Conservation (phyloP, 2,888 invertebrate species). For the Tetrapedia diversipes region DNA sequence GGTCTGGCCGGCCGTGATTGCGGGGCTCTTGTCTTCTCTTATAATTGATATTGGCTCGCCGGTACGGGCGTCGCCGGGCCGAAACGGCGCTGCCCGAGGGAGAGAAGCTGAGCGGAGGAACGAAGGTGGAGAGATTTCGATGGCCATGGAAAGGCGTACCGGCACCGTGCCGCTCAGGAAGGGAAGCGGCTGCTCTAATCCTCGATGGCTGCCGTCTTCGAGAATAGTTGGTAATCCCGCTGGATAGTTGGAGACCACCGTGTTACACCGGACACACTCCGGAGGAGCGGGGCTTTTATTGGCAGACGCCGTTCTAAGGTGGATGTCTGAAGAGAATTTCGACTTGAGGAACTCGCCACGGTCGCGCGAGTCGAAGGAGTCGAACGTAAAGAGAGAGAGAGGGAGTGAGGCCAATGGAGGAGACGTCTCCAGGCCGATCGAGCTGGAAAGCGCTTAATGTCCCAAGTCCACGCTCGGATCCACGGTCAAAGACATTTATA, state of each 20-base stretch:
- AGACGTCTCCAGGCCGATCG: slow-evolving; percentile 48
- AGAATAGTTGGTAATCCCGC: slow-evolving; percentile 82
- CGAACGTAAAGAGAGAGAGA: too few relatives aligned
- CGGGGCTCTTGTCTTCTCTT: slow-evolving; percentile 81
- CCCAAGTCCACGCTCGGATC: slow-evolving; percentile 66
- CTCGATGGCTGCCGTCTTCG: slow-evolving; percentile 80
- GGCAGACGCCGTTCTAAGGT: slow-evolving; percentile 70
- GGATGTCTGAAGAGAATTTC: slow-evolving; percentile 70
- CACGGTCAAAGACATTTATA: slow-evolving; percentile 64
- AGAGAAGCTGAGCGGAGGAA: slow-evolving; percentile 27
- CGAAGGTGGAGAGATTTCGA: slow-evolving; percentile 59
- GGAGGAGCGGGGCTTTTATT: slow-evolving; percentile 64
- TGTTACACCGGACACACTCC: slow-evolving; percentile 80
- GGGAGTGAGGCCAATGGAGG: too few relatives aligned
- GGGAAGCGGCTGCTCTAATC: slow-evolving; percentile 69
- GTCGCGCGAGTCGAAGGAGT: slow-evolving; percentile 66
- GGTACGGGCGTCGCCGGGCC: slow-evolving; percentile 54
- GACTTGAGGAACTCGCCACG: slow-evolving; percentile 71
- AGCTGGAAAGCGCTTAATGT: slow-evolving; percentile 70
- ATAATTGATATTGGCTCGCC: slow-evolving; percentile 82
- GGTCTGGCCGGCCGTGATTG: slow-evolving; percentile 81
- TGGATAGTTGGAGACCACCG: slow-evolving; percentile 82
- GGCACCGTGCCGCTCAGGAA: too few relatives aligned
- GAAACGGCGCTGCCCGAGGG: neutral
- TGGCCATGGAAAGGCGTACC: slow-evolving; percentile 69